Conservation (phyloP, 2,113 vertebrate species). For the Euleptes europaea region DNA sequence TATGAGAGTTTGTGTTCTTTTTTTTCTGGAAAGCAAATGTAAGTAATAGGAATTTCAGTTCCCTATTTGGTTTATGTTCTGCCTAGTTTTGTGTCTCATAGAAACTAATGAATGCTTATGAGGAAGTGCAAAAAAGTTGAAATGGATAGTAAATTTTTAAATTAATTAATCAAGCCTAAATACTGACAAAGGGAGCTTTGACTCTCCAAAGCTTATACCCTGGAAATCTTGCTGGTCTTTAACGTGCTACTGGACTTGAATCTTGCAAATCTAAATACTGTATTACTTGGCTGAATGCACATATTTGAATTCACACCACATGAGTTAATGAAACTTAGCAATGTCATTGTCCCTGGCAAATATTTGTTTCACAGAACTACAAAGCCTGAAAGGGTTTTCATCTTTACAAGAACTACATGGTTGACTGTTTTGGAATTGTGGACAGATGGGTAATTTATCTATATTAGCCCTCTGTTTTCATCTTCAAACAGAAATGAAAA, state of each 20-base stretch:
- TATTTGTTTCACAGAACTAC: accelerated
- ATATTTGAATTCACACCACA: neutral
- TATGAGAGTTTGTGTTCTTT: neutral
- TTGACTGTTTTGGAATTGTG: neutral
- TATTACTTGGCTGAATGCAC: neutral
- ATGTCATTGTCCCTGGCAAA: accelerated
- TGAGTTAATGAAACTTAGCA: neutral
- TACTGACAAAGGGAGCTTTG: no score
- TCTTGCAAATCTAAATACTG: neutral
- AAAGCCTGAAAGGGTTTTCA: neutral
- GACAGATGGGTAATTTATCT: conserved; percentile 9
- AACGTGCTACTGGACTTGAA: no score
- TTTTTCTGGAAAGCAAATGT: neutral
- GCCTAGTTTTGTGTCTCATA: neutral
- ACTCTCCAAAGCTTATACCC: no score
- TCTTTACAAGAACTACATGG: neutral
- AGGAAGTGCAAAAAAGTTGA: neutral
- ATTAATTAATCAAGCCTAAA: neutral
- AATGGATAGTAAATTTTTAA: neutral
- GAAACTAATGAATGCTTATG: conserved; percentile 4
- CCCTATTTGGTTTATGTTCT: neutral
- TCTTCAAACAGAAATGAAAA: neutral
- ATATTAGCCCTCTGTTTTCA: neutral
- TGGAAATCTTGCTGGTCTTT: no score
- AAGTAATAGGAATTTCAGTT: neutral